Evolutionary conservation across 2,888 invertebrate genomes (phyloP).

Genomic region (Chirona hameri): DNA sequence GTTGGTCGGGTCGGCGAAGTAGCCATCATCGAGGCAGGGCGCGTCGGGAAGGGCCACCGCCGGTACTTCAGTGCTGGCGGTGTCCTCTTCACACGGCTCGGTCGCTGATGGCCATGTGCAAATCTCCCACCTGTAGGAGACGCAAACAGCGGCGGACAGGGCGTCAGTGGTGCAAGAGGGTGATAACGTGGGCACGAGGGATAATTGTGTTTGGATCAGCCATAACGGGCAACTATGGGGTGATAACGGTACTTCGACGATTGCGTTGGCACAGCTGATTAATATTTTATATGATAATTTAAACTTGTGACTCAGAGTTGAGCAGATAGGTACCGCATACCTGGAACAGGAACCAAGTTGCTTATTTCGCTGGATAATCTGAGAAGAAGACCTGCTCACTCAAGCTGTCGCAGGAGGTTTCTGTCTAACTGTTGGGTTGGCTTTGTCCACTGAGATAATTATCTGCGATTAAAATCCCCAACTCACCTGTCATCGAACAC

Average conservation of each 20-base stretch:
- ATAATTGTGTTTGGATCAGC: background rate
- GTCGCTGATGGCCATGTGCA: conserved; percentile 76
- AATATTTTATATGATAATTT: too few species aligned
- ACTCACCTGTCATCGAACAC: conserved; percentile 59
- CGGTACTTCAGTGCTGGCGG: conserved; percentile 63
- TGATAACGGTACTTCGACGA: too few species aligned
- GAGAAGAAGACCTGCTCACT: background rate
- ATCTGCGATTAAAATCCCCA: too few species aligned
- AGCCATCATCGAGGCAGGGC: conserved; percentile 65
- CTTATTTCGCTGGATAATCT: too few species aligned
- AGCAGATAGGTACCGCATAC: too few species aligned
- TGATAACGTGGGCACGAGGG: background rate
- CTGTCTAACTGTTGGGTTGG: background rate
- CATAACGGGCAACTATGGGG: too few species aligned
- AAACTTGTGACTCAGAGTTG: too few species aligned
- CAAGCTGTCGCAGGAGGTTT: background rate
- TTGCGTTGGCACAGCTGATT: too few species aligned
- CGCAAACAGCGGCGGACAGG: background rate
- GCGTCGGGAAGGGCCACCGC: conserved; percentile 66
- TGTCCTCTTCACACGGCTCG: conserved; percentile 63
- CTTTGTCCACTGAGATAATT: background rate
- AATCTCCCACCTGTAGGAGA: conserved; percentile 60
- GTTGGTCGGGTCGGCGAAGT: conserved; percentile 74
- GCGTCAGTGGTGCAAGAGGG: conserved; percentile 41
- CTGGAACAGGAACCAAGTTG: too few species aligned